Evolutionary conservation across 2,113 vertebrate genomes (phyloP).

Genomic region (Meleagris gallopavo): DNA sequence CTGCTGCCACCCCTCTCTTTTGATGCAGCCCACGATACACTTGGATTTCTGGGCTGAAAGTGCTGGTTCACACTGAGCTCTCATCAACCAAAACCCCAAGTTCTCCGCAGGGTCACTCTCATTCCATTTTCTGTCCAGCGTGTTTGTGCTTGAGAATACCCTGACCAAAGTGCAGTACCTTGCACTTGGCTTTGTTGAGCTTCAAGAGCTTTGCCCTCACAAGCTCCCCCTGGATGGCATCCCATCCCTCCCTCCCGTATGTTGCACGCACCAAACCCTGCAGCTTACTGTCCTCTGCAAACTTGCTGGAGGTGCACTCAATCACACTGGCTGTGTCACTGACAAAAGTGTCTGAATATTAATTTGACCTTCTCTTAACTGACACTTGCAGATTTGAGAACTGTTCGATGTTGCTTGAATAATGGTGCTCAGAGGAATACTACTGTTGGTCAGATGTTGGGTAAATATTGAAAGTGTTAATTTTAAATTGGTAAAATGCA

Average conservation of each 20-base stretch:
- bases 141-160: background rate
- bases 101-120: background rate
- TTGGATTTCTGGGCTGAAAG: background rate
- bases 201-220: too few relatives aligned
- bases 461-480: constrained; percentile 30
- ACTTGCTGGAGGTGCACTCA: background rate
- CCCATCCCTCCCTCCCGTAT: background rate
- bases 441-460: background rate
- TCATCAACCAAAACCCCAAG: background rate
- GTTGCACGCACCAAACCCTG: background rate
- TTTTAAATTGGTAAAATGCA: constrained; percentile 8
- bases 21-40: background rate
- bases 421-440: background rate
- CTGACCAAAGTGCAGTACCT: too few relatives aligned
- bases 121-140: background rate
- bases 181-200: too few relatives aligned
- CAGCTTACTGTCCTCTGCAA: background rate
- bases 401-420: background rate
- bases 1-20: background rate
- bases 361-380: background rate
- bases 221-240: background rate
- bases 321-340: background rate
- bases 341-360: background rate
- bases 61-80: background rate
- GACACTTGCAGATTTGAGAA: background rate